These are phyloP conservation scores for Chloroclysta siterata DNA, from an alignment of 2,888 invertebrate species.

Conservation along the genomic window DNA sequence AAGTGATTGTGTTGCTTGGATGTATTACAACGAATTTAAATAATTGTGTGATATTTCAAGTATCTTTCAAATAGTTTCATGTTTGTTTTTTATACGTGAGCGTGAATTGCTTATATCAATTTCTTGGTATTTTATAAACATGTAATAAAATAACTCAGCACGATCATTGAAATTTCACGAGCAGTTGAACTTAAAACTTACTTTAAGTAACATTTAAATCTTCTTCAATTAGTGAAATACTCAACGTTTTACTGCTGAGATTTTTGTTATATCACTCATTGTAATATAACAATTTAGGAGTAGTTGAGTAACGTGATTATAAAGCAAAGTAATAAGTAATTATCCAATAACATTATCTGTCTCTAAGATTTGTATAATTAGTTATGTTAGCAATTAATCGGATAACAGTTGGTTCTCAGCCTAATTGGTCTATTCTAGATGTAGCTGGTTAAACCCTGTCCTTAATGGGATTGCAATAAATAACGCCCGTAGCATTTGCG, in stretches of 20 bases:
- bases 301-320: slow-evolving; percentile 22
- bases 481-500: not conserved
- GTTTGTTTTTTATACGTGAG: slow-evolving; percentile 36
- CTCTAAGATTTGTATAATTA: not conserved
- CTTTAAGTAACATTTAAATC: slow-evolving; percentile 51
- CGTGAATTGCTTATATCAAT: slow-evolving; percentile 43
- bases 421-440: slow-evolving; percentile 11
- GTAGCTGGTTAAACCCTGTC: not conserved
- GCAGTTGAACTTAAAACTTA: slow-evolving; percentile 43
- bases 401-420: not conserved
- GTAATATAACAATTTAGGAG: slow-evolving; percentile 21
- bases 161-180: slow-evolving; percentile 58
- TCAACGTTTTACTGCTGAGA: slow-evolving; percentile 28
- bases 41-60: slow-evolving; percentile 36
- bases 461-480: not conserved
- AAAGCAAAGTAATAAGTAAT: slow-evolving; percentile 20
- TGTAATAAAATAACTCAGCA: slow-evolving; percentile 53
- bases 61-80: slow-evolving; percentile 32
- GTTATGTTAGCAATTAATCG: not conserved
- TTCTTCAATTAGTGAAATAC: slow-evolving; percentile 39
- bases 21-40: slow-evolving; percentile 29
- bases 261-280: slow-evolving; percentile 29
- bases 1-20: slow-evolving; percentile 44
- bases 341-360: slow-evolving; percentile 10
- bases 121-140: slow-evolving; percentile 61